phyloP scores from a whole-genome alignment of 2,888 invertebrate genomes.

The Lasioglossum zephyrum region DNA sequence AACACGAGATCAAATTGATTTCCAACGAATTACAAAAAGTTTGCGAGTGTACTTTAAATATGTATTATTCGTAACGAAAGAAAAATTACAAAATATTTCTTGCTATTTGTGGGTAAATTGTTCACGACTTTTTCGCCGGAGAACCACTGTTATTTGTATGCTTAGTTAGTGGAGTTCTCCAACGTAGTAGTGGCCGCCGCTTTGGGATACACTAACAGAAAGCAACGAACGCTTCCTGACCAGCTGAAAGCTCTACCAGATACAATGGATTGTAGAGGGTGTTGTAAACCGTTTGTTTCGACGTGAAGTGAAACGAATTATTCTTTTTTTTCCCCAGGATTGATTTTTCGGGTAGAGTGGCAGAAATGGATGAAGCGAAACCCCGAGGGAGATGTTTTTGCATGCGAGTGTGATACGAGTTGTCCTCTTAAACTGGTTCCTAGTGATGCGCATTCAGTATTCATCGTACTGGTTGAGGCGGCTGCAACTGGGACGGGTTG shows the following conservation, averaged over 20 bases:
- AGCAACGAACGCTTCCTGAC: constrained; percentile 25
- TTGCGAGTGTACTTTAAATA: not conserved
- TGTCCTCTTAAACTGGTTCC: constrained; percentile 3
- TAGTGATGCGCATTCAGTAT: constrained; percentile 6
- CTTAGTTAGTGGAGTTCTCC: no score
- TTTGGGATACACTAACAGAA: constrained; percentile 16
- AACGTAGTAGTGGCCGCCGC: constrained; percentile 12
- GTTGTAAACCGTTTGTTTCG: constrained; percentile 11
- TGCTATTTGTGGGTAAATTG: not conserved
- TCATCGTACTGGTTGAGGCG: not conserved
- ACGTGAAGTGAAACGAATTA: constrained; percentile 15
- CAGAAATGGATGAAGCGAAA: constrained; percentile 5
- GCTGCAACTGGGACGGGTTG: not conserved
- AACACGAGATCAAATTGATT: not conserved
- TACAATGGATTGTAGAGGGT: constrained; percentile 1
- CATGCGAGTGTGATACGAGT: not conserved
- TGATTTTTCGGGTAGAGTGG: constrained; percentile 1
- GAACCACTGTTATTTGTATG: not conserved
- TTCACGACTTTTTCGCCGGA: not conserved
- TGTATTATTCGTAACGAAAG: not conserved
- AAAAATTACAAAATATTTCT: not conserved
- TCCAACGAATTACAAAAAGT: not conserved
- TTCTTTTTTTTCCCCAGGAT: not conserved
- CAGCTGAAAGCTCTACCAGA: constrained; percentile 2
- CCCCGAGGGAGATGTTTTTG: not conserved